Evolutionary conservation across 2,888 invertebrate genomes (phyloP), one percentile per base, ranked within the genome.

Genomic region (Ashinkailepas kermadecensis): DNA sequence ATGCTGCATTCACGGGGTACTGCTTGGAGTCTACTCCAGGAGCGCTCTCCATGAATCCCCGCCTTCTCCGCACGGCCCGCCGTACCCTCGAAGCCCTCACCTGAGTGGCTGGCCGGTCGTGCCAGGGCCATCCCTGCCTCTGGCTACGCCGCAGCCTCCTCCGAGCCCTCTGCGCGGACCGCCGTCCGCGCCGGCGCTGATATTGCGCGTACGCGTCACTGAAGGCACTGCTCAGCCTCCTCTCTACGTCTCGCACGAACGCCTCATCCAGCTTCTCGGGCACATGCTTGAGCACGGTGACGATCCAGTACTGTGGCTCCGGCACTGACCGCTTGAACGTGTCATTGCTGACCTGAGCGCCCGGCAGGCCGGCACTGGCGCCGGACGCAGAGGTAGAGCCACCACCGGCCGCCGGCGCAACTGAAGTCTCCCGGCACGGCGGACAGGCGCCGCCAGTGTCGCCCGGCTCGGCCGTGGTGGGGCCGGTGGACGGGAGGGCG

Each of bases 271-370:
- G 21, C 18, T 21, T 23, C 39, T 56, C 74, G 18, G 74, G 74
- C 56, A 21, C 56, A 21, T 18, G 56, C 74, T 74, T 74, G 54
- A 74, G 56, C 18, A 74, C 74, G 18, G 74, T 74, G 56, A 74
- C 74, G 54, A 74, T 56, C 74, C 74, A 74, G 74, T 56, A 74
- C 56, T 74, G 54, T 18, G 74, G 74, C 56, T 74, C 74, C 56
- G 74, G 74, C 21, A 74, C 74, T 3, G 74, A 74, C 21, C 74
- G 54, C 11, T 74, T 74, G 74, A 54, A 56, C 15, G 74, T 74
- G 56, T 21, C 74, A 56, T 74, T 74, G 11, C 74, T 21, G 21
- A 74, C 11, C 74, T 74, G 74, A 1, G 74, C 74, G 9, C 74
- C 74, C 0, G 74, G 74, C 74, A 74, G 18, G 0, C 74, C 74